These are phyloP conservation scores for Bothrops jararaca DNA, from an alignment of 2,113 vertebrate genomes.

Conservation along the genomic window DNA sequence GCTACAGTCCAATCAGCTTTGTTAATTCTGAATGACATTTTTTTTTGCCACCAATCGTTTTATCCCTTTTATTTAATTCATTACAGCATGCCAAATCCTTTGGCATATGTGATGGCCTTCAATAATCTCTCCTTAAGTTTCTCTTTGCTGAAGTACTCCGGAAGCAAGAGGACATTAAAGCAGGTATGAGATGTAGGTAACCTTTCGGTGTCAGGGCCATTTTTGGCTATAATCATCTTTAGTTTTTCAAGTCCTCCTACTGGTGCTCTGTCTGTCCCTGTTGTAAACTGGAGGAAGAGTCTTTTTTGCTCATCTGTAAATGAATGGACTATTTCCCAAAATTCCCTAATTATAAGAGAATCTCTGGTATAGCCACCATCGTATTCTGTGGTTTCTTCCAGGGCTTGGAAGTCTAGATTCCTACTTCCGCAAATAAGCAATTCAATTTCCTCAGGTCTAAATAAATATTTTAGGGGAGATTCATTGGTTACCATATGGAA, in stretches of 20 bases:
- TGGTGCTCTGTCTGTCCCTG: slow-evolving; percentile 94
- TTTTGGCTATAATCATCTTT: slow-evolving; percentile 99
- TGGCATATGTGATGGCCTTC: slow-evolving; percentile 99
- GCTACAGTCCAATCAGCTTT: slow-evolving; percentile 58
- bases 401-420: slow-evolving; percentile 96
- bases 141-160: slow-evolving; percentile 95
- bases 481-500: slow-evolving; percentile 98
- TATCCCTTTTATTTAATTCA: slow-evolving; percentile 69
- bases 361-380: slow-evolving; percentile 94
- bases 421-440: slow-evolving; percentile 97
- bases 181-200: slow-evolving; percentile 98
- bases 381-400: slow-evolving; percentile 95
- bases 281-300: slow-evolving; percentile 95
- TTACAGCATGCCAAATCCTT: slow-evolving; percentile 99
- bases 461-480: slow-evolving; percentile 95
- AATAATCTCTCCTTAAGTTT: slow-evolving; percentile 95
- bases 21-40: slow-evolving; percentile 67
- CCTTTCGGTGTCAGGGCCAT: slow-evolving; percentile 95
- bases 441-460: slow-evolving; percentile 97
- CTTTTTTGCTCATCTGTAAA: slow-evolving; percentile 95
- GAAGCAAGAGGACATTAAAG: slow-evolving; percentile 98
- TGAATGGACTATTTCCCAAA: slow-evolving; percentile 95
- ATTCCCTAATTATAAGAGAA: slow-evolving; percentile 90
- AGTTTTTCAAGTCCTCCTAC: slow-evolving; percentile 96
- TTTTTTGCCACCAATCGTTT: slow-evolving; percentile 63